Evolutionary conservation across 1,140 invertebrate genomes (phyloP).

Genomic region (Sitobion miscanthi): DNA sequence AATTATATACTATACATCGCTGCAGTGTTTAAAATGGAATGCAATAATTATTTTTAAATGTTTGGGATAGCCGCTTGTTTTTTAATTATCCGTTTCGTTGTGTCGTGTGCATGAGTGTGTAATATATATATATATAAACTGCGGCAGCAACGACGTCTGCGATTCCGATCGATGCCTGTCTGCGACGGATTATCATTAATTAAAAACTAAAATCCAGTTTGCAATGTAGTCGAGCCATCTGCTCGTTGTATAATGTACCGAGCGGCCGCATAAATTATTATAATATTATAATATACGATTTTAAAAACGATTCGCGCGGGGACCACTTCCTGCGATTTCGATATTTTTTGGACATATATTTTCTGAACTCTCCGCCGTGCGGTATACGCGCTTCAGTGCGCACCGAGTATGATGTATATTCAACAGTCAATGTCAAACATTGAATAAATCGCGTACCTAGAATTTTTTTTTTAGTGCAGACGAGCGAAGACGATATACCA

Average conservation of each 20-base stretch:
- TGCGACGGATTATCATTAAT: neutral
- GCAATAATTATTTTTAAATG: constrained; percentile 9
- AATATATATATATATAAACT: neutral
- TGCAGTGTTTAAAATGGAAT: neutral
- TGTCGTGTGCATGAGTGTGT: neutral
- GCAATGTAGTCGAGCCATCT: constrained; percentile 5
- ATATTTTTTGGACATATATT: neutral
- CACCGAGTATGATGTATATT: neutral
- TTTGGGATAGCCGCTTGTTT: neutral
- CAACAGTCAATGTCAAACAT: too few species aligned
- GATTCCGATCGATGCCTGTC: constrained; percentile 3
- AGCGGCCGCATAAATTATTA: neutral
- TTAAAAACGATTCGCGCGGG: neutral
- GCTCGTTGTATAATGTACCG: neutral
- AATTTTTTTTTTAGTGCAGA: too few species aligned
- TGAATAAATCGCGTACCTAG: too few species aligned
- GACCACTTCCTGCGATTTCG: neutral
- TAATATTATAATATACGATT: neutral
- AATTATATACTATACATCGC: neutral
- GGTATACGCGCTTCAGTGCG: neutral
- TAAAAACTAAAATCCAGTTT: constrained; percentile 25
- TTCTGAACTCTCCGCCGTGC: neutral
- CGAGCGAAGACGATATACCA: neutral
- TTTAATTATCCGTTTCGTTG: neutral
- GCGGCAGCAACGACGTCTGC: neutral